Evolutionary conservation across 1,140 invertebrate genomes (phyloP), one percentile per base, ranked within the genome.

Genomic region (Oreohelix idahoensis): DNA sequence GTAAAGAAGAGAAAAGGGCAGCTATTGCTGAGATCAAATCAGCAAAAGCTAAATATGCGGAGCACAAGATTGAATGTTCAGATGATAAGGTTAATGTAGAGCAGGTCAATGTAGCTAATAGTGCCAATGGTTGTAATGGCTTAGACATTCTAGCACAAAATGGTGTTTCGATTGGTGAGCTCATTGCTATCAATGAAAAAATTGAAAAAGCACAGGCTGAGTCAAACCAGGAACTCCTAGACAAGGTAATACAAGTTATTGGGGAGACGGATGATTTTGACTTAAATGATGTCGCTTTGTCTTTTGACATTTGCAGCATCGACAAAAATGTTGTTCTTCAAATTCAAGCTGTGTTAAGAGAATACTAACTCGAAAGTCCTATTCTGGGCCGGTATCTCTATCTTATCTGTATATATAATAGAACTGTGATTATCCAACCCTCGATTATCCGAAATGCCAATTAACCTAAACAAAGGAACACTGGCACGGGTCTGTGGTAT

Each of bases 121-220:
- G 29, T 66, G 29, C n/a, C 17, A 8, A 29, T 5, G n/a, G n/a
- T 74, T 45, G 42, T 39, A 74, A 74, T 51, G 75, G 69, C 2
- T 53, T 71, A 11, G 66, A 71, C 45, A 71, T 81, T 32, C 66
- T 81, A 23, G 79, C 79, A 70, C 79, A 66, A 29, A 81, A 81
- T 71, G 79, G 79, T 45, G 45, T 81, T 8, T 66, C 66, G 1
- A 70, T 81, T 42, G 66, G 38, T 49, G 79, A 81, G 29, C 51
- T 81, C 5, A 71, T 81, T 49, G 35, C 66, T 38, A 81, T 81
- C 11, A 81, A 81, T 81, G 79, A 81, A 45, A 70, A 81, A 71
- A 81, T 81, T 45, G 79, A 81, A 71, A 70, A 81, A 35, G 79
- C 79, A 11, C 79, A 81, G 26, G 26, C 29, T 4, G 69, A 81